Evolutionary conservation across 2,888 invertebrate genomes (phyloP), one percentile per base, ranked within the genome.

Genomic region (Scaptomyza tumidula): DNA sequence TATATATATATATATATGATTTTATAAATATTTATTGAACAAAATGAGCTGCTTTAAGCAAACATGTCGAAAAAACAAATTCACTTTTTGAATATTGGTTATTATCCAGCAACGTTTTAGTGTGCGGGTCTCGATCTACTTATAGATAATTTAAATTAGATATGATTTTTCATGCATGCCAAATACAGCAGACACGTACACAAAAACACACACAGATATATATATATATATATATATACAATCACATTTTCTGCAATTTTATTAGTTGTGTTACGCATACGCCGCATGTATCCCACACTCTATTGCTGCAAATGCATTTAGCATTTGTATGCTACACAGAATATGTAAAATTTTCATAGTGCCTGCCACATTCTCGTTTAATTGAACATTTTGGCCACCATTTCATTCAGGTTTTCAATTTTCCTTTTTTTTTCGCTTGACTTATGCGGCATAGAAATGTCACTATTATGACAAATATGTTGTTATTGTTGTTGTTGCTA

Each of bases 241-340:
- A 41, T 35, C 46, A 43, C 37, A 68, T 39, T 54, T 71, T 57
- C 27, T 50, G 11, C 14, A 27, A 48, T 71, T 59, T 64, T 59
- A 49, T 74, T 65, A 46, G 54, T 35, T 56, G 48, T 54, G 52
- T 78, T 70, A 63, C 75, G 66, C 63, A 78, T 67, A 67, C 66
- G 75, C 60, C 61, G 49, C 63, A 45, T 73, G 29, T 56, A 7
- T n/a, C 46, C 13, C 44, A 14, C 52, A 43, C 35, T 10, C 7
- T 9, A 54, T 58, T 54, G 37, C 53, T 55, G 52, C 64, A 85
- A 81, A 71, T 66, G 65, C 75, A 78, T 75, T 41, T 68, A 73
- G 56, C 71, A 83, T 86, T 79, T 76, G 73, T 70, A 43, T 63
- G 55, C 55, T 65, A 66, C 58, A 72, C 58, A 72, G 72, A 85